These are phyloP conservation scores for Nomada hirtipes DNA, from an alignment of 2,888 invertebrate species.

Conservation along the genomic window DNA sequence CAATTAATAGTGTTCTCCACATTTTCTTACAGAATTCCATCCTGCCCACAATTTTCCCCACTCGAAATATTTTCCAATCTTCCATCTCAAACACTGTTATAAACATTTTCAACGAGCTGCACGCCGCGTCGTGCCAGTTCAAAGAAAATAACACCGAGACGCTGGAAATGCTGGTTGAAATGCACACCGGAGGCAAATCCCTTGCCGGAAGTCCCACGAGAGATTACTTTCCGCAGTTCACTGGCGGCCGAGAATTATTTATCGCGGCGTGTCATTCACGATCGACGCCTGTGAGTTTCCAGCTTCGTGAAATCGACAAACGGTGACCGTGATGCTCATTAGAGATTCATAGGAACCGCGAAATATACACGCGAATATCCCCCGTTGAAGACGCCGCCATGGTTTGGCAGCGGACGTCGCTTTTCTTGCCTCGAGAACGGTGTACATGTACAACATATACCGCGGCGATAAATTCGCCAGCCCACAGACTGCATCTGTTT, in stretches of 20 bases:
- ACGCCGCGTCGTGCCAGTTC: background rate
- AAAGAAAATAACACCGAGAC: constrained; percentile 20
- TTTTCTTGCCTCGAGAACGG: constrained; percentile 8
- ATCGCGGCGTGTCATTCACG: constrained; percentile 19
- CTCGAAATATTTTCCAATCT: too few relatives aligned
- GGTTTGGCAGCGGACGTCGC: constrained; percentile 11
- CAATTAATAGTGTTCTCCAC: too few relatives aligned
- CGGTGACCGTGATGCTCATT: constrained; percentile 1
- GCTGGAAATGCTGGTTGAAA: constrained; percentile 33
- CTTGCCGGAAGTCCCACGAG: constrained; percentile 33
- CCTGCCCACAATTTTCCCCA: too few relatives aligned
- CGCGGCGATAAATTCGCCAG: constrained; percentile 21
- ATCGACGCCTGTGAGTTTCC: constrained; percentile 30
- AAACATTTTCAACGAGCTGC: background rate
- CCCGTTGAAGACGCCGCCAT: background rate
- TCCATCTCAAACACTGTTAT: background rate
- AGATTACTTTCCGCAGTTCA: constrained; percentile 32
- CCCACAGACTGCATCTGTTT: constrained; percentile 22
- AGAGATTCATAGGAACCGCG: constrained; percentile 28
- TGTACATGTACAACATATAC: background rate
- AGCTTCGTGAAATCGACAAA: constrained; percentile 14
- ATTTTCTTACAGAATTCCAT: background rate
- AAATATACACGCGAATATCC: background rate
- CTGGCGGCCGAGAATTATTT: constrained; percentile 47
- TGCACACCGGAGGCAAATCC: constrained; percentile 20